Evolutionary conservation across 1,140 invertebrate genomes (phyloP).

Genomic region (Oncopodura yosiiana): DNA sequence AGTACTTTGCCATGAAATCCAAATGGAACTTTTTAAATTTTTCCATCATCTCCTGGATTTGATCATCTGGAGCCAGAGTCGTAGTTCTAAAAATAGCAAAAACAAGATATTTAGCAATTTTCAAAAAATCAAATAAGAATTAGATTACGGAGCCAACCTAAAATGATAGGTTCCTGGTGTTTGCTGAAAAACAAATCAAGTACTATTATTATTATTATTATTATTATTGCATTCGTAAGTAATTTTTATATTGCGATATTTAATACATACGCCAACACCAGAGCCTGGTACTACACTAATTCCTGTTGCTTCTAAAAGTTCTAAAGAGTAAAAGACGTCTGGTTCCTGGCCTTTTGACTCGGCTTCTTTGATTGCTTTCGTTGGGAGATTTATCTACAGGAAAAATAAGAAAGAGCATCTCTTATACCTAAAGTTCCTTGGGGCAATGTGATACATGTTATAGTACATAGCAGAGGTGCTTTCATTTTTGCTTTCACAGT

Average conservation of each 20-base stretch:
- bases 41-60: conserved; percentile 7
- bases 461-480: not conserved
- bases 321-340: conserved; percentile 29
- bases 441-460: not conserved
- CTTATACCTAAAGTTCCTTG: not conserved
- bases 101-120: not conserved
- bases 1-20: conserved; percentile 16
- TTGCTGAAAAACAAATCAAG: no score
- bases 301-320: conserved; percentile 26
- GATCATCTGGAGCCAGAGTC: conserved; percentile 7
- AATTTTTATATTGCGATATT: no score
- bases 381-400: conserved; percentile 19
- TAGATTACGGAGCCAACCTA: conserved; percentile 9
- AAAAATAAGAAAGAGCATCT: not conserved
- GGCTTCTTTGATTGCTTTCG: conserved; percentile 12
- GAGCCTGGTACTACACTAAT: conserved; percentile 30
- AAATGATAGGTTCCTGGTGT: conserved; percentile 27
- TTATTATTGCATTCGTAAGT: no score
- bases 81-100: conserved; percentile 18
- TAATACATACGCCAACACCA: no score
- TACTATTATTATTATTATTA: no score
- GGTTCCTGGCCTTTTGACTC: conserved; percentile 12
- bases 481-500: not conserved
- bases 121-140: not conserved
- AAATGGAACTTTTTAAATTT: conserved; percentile 22